Evolutionary conservation across 2,797 vertebrate genomes (phyloP).

Genomic region (Neostethus bicornis): DNA sequence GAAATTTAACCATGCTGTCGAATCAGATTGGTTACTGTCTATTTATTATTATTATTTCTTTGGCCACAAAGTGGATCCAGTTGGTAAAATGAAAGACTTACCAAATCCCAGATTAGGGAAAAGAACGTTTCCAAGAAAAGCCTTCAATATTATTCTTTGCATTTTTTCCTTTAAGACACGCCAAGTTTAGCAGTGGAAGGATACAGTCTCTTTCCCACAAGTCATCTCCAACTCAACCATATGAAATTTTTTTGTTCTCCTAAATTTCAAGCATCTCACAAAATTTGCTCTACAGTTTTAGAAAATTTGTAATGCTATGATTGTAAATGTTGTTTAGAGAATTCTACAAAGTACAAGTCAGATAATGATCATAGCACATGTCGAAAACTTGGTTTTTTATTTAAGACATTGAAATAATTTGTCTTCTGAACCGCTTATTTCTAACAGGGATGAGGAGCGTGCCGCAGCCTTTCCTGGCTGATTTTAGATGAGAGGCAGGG

Average conservation of each 20-base stretch:
- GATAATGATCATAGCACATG: not conserved
- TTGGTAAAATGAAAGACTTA: not conserved
- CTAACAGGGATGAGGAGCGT: too few species aligned
- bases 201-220: not conserved
- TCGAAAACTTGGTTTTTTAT: not conserved
- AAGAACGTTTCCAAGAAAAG: not conserved
- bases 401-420: too few species aligned
- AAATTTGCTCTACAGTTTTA: not conserved
- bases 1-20: not conserved
- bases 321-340: not conserved
- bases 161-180: not conserved
- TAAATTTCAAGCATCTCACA: not conserved
- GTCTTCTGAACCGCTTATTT: too few species aligned
- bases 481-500: too few species aligned
- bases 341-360: not conserved
- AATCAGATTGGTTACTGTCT: not conserved
- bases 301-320: not conserved
- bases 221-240: not conserved
- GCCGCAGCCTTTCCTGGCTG: too few species aligned
- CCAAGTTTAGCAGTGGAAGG: not conserved
- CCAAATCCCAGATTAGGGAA: not conserved
- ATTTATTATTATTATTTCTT: not conserved
- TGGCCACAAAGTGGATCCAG: not conserved
- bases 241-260: not conserved
- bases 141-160: not conserved